Base-by-base conservation (phyloP, 2,797 vertebrate genomes). In the Galagoides demidoff region DNA sequence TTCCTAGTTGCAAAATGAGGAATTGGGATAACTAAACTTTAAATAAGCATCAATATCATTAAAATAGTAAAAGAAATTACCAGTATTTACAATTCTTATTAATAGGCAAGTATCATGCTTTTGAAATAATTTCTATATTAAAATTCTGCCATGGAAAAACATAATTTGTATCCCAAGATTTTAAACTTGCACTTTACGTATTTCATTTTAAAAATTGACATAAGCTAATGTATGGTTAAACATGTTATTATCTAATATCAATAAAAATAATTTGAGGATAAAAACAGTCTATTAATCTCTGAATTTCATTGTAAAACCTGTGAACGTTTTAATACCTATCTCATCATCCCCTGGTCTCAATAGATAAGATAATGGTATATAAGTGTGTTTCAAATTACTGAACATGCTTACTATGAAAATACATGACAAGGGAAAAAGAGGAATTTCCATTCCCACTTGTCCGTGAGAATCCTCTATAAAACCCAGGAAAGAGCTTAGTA, bases 121-220 rank as follows among this genome's bases (percentile, higher is more conserved):
- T 92, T 45, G 27, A 90, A 85, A 83, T 71, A 71, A 25, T 59
- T 34, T 94, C n/a, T 87, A 27, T 29, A 76, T 87, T 34, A 57
- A 73, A 43, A 94, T 59, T n/a, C 9, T 59, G 2, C 27, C 27
- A 55, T 49, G 16, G 27, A 92, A 79, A 59, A 89, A 43, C 34
- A 63, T 87, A 85, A 89, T 29, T 10, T 37, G 0, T 85, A 34
- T 5, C 17, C 16, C 86, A 64, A 94, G 34, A 63, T 68, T 84
- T 74, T 87, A 64, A 74, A 95, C 63, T 61, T 79, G 5, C 83
- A 63, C n/a, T 39, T 92, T 37, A 83, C 12, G 3, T 84, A 77
- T 81, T 81, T 74, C 9, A 92, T 86, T 88, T 82, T 78, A 55
- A 9, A 92, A 95, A 92, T 49, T 77, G 61, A 91, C 70, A 29